A percentile compares a stretch with the other conserved stretches of the same genome.
Conservation (phyloP, 2,888 invertebrate genomes). For the Apodemia mormo region DNA sequence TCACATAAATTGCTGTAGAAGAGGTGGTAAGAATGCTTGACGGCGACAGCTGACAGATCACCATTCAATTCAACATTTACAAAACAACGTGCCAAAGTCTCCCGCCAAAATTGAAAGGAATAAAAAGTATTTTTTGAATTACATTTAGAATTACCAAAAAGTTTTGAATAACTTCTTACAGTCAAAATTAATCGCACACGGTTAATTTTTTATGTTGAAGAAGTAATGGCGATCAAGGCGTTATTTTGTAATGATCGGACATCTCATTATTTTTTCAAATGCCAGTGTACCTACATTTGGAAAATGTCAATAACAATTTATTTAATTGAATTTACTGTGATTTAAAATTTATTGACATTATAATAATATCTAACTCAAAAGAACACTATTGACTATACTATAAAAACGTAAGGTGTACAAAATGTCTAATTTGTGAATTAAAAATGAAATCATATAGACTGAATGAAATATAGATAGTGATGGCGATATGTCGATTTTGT, state of each 20-base stretch:
- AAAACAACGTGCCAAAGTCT: conserved; percentile 60
- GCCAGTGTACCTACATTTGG: neutral
- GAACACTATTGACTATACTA: neutral
- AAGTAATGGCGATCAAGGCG: conserved; percentile 42
- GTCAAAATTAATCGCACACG: conserved; percentile 35
- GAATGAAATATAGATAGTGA: neutral
- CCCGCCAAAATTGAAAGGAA: conserved; percentile 75
- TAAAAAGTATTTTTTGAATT: conserved; percentile 47
- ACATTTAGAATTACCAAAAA: conserved; percentile 2
- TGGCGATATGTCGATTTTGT: neutral
- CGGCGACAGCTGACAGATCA: conserved; percentile 72
- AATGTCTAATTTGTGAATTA: neutral
- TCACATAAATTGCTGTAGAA: conserved; percentile 54
- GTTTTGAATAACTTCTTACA: neutral
- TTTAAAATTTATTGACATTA: no score
- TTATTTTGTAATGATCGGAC: conserved; percentile 19
- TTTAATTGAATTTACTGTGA: no score
- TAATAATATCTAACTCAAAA: no score
- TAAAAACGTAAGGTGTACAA: neutral
- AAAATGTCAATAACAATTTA: no score
- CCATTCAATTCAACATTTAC: conserved; percentile 60
- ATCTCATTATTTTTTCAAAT: neutral
- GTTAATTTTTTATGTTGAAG: conserved; percentile 26
- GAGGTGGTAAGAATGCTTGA: conserved; percentile 64
- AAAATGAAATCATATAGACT: neutral